phyloP scores from a whole-genome alignment of 1,140 invertebrate species.

The Achroia grisella region DNA sequence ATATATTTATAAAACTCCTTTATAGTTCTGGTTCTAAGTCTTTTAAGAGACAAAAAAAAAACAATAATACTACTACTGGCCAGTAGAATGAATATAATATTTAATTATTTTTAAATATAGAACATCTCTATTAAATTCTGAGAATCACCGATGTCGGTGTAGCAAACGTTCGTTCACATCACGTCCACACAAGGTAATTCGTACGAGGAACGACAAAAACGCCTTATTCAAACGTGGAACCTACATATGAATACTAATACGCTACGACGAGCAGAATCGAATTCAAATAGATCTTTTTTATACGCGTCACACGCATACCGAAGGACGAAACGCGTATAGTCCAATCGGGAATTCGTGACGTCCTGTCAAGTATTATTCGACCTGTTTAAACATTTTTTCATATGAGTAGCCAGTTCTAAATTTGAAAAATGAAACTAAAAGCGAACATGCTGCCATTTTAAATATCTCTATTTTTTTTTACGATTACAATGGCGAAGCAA shows the following conservation, averaged over 20 bases:
- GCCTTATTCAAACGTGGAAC: constrained; percentile 47
- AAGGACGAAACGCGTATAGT: constrained; percentile 58
- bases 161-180: constrained; percentile 32
- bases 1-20: too few relatives aligned
- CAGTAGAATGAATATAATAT: too few relatives aligned
- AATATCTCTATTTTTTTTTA: too few relatives aligned
- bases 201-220: constrained; percentile 52
- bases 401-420: too few relatives aligned
- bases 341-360: constrained; percentile 34
- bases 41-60: too few relatives aligned
- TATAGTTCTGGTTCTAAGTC: too few relatives aligned
- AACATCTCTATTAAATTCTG: not conserved
- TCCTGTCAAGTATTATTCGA: constrained; percentile 25
- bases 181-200: constrained; percentile 56
- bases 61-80: too few relatives aligned
- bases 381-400: too few relatives aligned
- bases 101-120: not conserved
- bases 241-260: constrained; percentile 47
- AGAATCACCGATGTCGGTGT: not conserved
- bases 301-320: constrained; percentile 36
- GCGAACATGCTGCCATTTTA: too few relatives aligned
- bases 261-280: constrained; percentile 30
- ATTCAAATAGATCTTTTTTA: constrained; percentile 51
- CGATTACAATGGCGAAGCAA: too few relatives aligned
- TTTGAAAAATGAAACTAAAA: too few relatives aligned